These are phyloP conservation scores for Trissolcus japonicus DNA, from an alignment of 2,888 invertebrate species.

Conservation along the genomic window DNA sequence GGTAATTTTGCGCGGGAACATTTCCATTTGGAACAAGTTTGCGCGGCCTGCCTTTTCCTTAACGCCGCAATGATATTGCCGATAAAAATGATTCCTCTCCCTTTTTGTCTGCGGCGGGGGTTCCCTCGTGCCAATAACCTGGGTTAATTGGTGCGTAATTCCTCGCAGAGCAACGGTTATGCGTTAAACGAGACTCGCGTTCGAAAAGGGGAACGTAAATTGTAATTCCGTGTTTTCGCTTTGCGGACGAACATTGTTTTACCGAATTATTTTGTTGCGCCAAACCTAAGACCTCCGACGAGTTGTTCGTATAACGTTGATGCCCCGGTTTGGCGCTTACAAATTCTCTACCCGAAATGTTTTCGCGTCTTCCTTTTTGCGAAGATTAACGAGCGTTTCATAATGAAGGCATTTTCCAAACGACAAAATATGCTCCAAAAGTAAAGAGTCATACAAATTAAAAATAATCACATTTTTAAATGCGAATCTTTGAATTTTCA, in stretches of 20 bases:
- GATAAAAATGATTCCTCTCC: neutral
- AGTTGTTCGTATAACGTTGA: neutral
- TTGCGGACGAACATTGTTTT: constrained; percentile 1
- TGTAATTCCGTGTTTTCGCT: constrained; percentile 3
- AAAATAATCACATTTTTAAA: no score
- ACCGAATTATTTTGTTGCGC: neutral
- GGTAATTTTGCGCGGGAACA: no score
- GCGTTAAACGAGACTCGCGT: constrained; percentile 12
- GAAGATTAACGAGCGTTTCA: no score
- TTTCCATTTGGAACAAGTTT: no score
- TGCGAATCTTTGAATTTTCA: no score
- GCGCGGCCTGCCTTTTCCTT: no score
- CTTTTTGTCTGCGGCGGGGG: neutral
- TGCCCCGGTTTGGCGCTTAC: neutral
- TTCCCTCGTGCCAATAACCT: constrained; percentile 6
- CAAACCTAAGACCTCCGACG: neutral
- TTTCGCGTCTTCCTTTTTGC: no score
- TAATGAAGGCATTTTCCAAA: no score
- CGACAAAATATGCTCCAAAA: no score
- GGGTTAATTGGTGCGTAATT: constrained; percentile 29
- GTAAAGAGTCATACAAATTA: no score
- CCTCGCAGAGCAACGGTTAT: constrained; percentile 19
- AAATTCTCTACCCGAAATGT: no score
- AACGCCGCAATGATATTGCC: no score
- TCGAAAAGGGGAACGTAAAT: constrained; percentile 12